Evolutionary conservation across 2,113 vertebrate genomes (phyloP).

Genomic region (Pollachius pollachius): DNA sequence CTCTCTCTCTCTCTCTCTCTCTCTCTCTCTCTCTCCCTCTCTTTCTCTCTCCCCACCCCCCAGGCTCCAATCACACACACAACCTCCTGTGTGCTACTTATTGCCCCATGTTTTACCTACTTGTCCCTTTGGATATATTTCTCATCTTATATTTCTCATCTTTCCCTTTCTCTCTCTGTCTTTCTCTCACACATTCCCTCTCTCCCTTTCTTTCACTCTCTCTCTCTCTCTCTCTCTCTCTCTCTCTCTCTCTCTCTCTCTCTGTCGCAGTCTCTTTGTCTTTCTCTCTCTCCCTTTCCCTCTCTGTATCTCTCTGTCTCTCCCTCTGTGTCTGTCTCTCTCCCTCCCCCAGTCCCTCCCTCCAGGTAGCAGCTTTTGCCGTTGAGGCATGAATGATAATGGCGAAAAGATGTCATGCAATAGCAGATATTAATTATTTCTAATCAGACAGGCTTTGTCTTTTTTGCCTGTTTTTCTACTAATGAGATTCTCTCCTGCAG

Average conservation of each 20-base stretch:
- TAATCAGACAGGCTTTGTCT: conserved; percentile 38
- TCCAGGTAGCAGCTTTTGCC: conserved; percentile 1
- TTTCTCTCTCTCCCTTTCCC: conserved; percentile 20
- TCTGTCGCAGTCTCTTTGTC: conserved; percentile 6
- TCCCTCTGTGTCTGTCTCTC: conserved; percentile 20
- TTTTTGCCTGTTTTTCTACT: conserved; percentile 4
- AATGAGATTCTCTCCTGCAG: too few relatives aligned
- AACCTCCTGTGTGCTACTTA: not conserved
- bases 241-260: conserved; percentile 5
- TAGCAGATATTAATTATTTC: conserved; percentile 43
- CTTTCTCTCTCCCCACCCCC: conserved; percentile 3
- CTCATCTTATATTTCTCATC: conserved; percentile 7
- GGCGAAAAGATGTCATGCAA: conserved; percentile 35
- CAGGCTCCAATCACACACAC: not conserved
- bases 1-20: not conserved
- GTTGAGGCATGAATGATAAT: conserved; percentile 25
- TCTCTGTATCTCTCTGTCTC: not conserved
- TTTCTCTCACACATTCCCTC: not conserved
- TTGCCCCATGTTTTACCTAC: too few relatives aligned
- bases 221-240: not conserved
- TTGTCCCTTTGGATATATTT: not conserved
- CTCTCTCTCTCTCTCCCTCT: conserved; percentile 9
- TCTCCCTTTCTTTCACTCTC: not conserved
- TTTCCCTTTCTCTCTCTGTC: too few relatives aligned
- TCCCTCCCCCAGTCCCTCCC: conserved; percentile 10